These are phyloP conservation scores for Ischnura elegans DNA, from an alignment of 2,888 invertebrate genomes.

Conservation along the genomic window DNA sequence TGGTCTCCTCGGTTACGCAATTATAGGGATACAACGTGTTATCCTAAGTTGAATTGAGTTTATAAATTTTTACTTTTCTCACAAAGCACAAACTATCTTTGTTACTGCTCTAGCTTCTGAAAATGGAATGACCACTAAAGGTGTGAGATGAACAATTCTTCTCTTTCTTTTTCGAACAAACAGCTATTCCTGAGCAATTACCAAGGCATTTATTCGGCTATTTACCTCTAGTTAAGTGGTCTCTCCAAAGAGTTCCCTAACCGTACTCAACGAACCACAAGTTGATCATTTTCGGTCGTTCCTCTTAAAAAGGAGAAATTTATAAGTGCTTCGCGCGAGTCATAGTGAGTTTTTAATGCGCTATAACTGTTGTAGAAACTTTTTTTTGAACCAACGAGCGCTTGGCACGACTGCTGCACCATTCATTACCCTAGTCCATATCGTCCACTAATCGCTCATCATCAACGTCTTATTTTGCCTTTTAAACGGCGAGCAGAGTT, in stretches of 20 bases:
- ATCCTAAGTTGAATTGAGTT: not conserved
- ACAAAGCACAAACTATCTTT: not conserved
- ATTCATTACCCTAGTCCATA: not conserved
- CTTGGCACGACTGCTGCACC: not conserved
- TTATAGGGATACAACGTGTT: not conserved
- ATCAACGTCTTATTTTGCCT: not conserved
- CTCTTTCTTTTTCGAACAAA: constrained; percentile 25
- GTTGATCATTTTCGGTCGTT: constrained; percentile 42
- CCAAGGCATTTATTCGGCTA: constrained; percentile 36
- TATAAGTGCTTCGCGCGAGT: not conserved
- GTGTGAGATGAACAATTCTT: constrained; percentile 28
- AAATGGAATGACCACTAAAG: constrained; percentile 53
- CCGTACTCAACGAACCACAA: constrained; percentile 45
- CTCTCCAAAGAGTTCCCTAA: not conserved
- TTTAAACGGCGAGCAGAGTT: not conserved
- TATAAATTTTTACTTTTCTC: constrained; percentile 11
- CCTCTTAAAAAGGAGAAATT: constrained; percentile 46
- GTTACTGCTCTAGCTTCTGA: not conserved
- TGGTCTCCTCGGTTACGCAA: not conserved
- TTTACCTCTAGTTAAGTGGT: constrained; percentile 48
- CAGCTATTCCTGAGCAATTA: constrained; percentile 46
- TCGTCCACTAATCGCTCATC: not conserved
- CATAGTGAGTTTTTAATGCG: constrained; percentile 34
- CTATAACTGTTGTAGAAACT: constrained; percentile 2
- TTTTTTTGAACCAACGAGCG: not conserved